Evolutionary conservation across 1,140 invertebrate genomes (phyloP).

Genomic region (Meloidogyne exigua): DNA sequence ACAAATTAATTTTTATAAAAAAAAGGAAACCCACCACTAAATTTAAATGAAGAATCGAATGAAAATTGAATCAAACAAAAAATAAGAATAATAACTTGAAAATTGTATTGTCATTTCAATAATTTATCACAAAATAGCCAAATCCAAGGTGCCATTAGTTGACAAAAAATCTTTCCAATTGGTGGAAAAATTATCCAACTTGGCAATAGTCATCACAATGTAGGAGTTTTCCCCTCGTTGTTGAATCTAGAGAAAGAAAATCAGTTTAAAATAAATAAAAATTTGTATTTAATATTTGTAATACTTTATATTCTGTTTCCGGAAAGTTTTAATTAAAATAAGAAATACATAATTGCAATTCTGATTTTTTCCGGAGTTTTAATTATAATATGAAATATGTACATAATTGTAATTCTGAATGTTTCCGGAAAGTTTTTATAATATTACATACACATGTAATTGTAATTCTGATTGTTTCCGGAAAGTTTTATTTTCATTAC

Average conservation of each 20-base stretch:
- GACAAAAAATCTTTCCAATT: slow-evolving; percentile 55
- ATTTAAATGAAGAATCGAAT: background rate
- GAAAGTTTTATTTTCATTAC: background rate
- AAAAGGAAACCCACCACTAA: background rate
- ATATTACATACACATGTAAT: too few species aligned
- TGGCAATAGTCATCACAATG: slow-evolving; percentile 45
- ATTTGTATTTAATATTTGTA: background rate
- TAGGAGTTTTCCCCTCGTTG: slow-evolving; percentile 45
- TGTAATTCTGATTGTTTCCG: background rate
- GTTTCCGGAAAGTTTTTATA: background rate
- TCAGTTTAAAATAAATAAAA: background rate
- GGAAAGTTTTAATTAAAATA: background rate
- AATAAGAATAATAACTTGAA: background rate
- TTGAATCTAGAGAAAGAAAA: slow-evolving; percentile 10
- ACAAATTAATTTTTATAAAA: too few species aligned
- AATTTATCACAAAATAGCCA: slow-evolving; percentile 23
- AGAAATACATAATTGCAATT: too few species aligned
- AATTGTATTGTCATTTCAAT: background rate
- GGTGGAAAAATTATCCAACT: slow-evolving; percentile 47
- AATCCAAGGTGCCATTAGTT: slow-evolving; percentile 43
- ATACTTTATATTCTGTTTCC: background rate
- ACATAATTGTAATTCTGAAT: background rate
- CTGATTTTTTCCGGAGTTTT: background rate
- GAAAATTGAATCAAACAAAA: slow-evolving; percentile 4
- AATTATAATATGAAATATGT: too few species aligned